These are phyloP conservation scores for Falco columbarius DNA, from an alignment of 2,797 vertebrate species.

Conservation along the genomic window DNA sequence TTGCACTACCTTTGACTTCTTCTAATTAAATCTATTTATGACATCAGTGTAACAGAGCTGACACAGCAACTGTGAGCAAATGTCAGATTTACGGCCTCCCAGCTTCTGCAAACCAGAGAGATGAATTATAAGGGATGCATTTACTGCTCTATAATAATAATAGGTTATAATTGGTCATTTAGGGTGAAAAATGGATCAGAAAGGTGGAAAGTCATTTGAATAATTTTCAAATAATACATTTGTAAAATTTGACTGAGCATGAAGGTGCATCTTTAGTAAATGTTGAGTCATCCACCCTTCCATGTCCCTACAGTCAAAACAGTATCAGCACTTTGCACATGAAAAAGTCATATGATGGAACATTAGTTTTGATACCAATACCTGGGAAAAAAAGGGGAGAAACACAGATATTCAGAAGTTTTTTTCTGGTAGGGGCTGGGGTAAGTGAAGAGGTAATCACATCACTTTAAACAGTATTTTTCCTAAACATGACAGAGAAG, in stretches of 20 bases:
- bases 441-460: background rate
- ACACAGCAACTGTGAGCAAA: background rate
- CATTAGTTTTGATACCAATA: background rate
- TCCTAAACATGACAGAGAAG: background rate
- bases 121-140: background rate
- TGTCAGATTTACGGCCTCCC: background rate
- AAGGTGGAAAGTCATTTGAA: conserved; percentile 16
- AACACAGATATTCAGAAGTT: background rate
- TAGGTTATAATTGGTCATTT: background rate
- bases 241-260: background rate
- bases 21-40: background rate
- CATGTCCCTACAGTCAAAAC: background rate
- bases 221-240: background rate
- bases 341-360: background rate
- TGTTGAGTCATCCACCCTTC: background rate
- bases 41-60: background rate
- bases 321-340: background rate
- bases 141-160: background rate
- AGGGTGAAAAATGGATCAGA: background rate
- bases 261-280: background rate
- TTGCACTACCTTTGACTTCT: background rate
- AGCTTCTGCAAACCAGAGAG: background rate
- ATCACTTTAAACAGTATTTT: background rate
- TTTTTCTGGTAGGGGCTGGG: background rate
- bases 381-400: accelerated